Evolutionary conservation across 2,113 vertebrate species (phyloP), one percentile per base, ranked within the genome.

Genomic region (Sebastes schlegelii): DNA sequence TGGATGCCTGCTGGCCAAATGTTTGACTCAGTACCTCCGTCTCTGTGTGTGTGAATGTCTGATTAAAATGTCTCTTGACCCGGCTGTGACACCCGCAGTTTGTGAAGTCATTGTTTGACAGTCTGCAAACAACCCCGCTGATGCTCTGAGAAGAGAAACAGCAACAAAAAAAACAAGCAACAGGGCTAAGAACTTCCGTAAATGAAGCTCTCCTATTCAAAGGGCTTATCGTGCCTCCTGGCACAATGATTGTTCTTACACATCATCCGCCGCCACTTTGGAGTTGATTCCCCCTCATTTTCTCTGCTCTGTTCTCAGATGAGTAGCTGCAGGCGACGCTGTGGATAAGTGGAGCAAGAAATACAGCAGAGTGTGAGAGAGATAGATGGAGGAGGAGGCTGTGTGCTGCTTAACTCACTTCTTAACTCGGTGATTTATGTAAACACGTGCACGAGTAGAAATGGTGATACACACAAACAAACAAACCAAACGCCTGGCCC

Each of bases 61-160:
- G 69, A 90, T 89, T 89, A 83, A 90, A 86, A 85, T 60, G 88
- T 90, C 82, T 91, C 72, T 76, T 91, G 89, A 92, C 91, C 87
- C 40, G 79, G 51, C 90, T 75, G 76, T 89, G 85, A 89, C 89
- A 74, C 80, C 70, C 74, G 57, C 77, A 8, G 83, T 74, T 62
- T 54, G 71, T 62, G 74, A 77, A 74, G 69, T 89, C 68, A 75
- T 79, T 84, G 86, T 89, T 69, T 80, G 87, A 83, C 88, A 83
- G 72, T 81, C 61, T 86, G 84, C 86, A 88, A 89, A 89, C 82
- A 89, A 77, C 64, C 66, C 70, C 60, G 51, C 86, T 75, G 85
- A 83, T 61, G 81, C 88, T 85, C 70, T 43, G 46, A 84, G 67
- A 88, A 34, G 62, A 62, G 60, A 84, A 21, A 75, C 67, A 76